Base-by-base conservation (phyloP, 1,140 invertebrate species). In the Plutomurus gul region DNA sequence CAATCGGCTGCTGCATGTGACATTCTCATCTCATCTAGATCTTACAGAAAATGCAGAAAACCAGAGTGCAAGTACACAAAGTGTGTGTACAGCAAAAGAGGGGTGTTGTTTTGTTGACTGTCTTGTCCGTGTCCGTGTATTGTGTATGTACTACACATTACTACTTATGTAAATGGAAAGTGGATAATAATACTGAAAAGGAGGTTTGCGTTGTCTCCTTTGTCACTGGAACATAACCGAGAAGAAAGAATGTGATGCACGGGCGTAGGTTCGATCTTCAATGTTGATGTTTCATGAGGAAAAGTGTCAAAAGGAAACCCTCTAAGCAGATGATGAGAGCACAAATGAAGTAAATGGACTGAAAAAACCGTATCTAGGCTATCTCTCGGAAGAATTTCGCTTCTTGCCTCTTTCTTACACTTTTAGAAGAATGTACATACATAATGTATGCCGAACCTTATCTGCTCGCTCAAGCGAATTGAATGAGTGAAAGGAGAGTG, bases 251-350 rank as follows among this genome's bases (percentile, higher is more conserved):
- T 65, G 30, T 65, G 25, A 27, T 65, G 56, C 30, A 33, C 56
- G 56, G 56, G 56, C 56, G 56, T 65, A 65, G 30, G 27, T 65
- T n/a, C 27, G 30, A 33, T 18, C 18, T 51, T 51, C 20, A 51
- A 51, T 65, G 56, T 65, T 65, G 56, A 65, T 65, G 56, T 65
- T 65, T 65, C 56, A 65, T 33, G 27, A 65, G 36, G n/a, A n/a
- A n/a, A 30, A 65, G 56, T 65, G 56, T 65, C 56, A 65, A 65
- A 65, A 65, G 56, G 36, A 65, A 56, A 65, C 13, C 56, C 56
- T 65, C 27, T 30, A 27, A 65, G 56, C 27, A 65, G 56, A 65
- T 65, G 56, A 65, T 65, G 56, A 65, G 56, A 65, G 56, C 25
- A 65, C 56, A 65, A 65, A 33, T 33, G 27, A 65, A 65, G 27